phyloP scores from a whole-genome alignment of 2,113 vertebrate species.

The Pollimyrus isidori region DNA sequence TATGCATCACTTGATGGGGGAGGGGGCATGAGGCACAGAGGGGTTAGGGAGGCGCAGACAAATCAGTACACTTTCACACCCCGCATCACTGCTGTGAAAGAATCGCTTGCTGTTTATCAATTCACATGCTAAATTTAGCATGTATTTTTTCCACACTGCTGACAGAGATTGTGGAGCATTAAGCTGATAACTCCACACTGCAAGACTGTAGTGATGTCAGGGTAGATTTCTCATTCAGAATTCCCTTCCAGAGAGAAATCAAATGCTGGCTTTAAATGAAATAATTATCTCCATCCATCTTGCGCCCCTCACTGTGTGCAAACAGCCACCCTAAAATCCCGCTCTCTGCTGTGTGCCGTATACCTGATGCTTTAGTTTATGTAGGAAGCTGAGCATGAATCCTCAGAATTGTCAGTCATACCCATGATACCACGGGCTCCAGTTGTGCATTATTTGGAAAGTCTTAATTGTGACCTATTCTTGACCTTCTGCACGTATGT shows the following conservation, averaged over 20 bases:
- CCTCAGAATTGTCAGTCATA: background rate
- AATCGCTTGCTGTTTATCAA: background rate
- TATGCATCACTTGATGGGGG: constrained; percentile 20
- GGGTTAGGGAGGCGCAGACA: background rate
- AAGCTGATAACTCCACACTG: background rate
- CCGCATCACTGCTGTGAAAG: background rate
- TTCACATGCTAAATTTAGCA: constrained; percentile 1
- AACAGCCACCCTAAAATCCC: background rate
- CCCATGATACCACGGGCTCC: background rate
- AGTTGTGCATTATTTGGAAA: background rate
- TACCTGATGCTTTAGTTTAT: background rate
- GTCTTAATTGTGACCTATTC: background rate
- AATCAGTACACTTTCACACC: background rate
- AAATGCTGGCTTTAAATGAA: background rate
- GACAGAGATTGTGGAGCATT: background rate
- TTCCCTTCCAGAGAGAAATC: constrained; percentile 1
- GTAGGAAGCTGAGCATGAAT: background rate
- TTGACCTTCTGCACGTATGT: background rate
- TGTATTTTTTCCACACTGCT: background rate
- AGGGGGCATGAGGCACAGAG: background rate
- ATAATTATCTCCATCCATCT: constrained; percentile 10
- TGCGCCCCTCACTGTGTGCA: background rate
- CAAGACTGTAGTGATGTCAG: background rate
- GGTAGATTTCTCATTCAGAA: constrained; percentile 9
- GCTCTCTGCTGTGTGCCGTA: background rate